Conservation (phyloP, 2,888 invertebrate genomes). For the Catocala fraxini region DNA sequence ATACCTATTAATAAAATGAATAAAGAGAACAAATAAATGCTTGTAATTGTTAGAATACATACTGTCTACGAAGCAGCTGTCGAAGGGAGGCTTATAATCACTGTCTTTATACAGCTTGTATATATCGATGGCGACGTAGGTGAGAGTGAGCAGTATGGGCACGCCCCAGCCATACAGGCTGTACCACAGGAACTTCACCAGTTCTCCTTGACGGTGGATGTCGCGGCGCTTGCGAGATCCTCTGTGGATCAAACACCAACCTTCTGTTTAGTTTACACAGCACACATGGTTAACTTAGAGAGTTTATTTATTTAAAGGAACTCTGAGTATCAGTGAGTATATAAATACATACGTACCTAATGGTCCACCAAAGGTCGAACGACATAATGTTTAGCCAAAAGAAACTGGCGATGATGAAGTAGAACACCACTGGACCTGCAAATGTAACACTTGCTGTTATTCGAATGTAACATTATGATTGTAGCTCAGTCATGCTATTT, state of each 20-base stretch:
- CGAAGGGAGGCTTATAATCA: conserved; percentile 36
- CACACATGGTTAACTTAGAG: no score
- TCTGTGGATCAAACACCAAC: conserved; percentile 5
- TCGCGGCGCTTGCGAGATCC: conserved; percentile 17
- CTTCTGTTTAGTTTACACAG: not conserved
- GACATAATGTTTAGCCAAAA: conserved; percentile 29
- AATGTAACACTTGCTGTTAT: not conserved
- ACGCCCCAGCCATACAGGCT: conserved; percentile 57
- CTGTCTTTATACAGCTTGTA: not conserved
- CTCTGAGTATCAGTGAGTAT: not conserved
- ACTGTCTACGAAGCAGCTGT: conserved; percentile 40
- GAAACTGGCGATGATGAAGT: conserved; percentile 18
- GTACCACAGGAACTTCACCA: conserved; percentile 57
- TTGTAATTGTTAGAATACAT: conserved; percentile 7
- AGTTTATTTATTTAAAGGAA: not conserved
- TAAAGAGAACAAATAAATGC: not conserved
- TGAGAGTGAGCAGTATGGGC: conserved; percentile 29
- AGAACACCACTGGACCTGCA: conserved; percentile 6
- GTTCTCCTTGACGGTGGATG: conserved; percentile 45
- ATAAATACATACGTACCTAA: not conserved
- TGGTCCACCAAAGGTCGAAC: conserved; percentile 16
- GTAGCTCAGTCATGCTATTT: no score
- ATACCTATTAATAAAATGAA: no score
- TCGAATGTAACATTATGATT: no score
- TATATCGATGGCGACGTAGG: not conserved